Evolutionary conservation across 30 jellyfish, hydroid and myxozoan genomes (phyloP).

Genomic region (Sanderia malayensis): DNA sequence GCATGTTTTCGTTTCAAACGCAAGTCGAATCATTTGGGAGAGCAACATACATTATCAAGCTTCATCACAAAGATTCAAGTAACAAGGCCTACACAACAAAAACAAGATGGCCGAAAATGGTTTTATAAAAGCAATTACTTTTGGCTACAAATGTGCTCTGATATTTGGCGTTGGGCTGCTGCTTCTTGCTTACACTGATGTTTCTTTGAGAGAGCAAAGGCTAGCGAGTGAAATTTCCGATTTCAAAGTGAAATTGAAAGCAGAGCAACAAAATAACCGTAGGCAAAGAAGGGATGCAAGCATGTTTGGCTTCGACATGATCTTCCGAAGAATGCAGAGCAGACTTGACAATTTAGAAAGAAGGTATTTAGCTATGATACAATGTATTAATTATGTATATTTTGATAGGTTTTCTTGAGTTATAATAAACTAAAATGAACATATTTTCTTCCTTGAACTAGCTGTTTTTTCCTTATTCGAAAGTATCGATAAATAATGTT

Average conservation of each 20-base stretch:
- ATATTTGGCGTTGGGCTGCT: conserved; percentile 25
- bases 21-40: no score
- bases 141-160: conserved; percentile 41
- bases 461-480: no score
- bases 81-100: no score
- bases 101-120: conserved; percentile 11
- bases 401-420: no score
- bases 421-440: no score
- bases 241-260: conserved; percentile 9
- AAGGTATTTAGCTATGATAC: no score
- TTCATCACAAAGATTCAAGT: no score
- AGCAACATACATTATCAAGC: no score
- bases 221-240: conserved; percentile 11
- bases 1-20: background rate
- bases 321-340: conserved; percentile 2
- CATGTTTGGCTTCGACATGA: conserved; percentile 8
- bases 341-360: conserved; percentile 39
- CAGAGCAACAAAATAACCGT: background rate
- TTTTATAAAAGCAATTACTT: background rate
- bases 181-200: conserved; percentile 36
- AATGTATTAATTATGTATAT: no score
- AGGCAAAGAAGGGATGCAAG: conserved; percentile 25
- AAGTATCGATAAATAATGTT: no score
- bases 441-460: no score
- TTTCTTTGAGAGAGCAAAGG: conserved; percentile 22